Conservation (phyloP, 2,797 vertebrate species). For the Notoglanidium macrostoma region DNA sequence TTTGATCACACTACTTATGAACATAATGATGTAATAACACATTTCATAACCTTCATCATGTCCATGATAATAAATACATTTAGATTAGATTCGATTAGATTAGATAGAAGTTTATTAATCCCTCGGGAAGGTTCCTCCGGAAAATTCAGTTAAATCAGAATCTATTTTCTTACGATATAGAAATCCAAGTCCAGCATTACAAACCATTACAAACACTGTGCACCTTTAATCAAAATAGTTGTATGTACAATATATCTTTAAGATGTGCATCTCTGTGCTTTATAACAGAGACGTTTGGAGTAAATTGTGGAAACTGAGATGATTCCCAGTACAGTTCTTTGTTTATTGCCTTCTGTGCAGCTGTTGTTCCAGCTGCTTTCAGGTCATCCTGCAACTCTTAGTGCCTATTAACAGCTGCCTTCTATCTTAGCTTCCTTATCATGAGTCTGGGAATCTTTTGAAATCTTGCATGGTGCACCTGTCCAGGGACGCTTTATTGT, state of each 20-base stretch:
- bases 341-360: background rate
- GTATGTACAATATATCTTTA: background rate
- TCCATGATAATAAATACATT: background rate
- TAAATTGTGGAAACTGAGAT: background rate
- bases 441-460: background rate
- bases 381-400: background rate
- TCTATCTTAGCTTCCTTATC: background rate
- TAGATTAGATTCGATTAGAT: too few relatives aligned
- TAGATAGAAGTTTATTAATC: too few relatives aligned
- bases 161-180: background rate
- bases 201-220: too few relatives aligned
- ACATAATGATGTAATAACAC: background rate
- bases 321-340: background rate
- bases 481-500: background rate
- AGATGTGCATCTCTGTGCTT: background rate
- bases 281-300: background rate
- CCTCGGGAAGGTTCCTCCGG: too few relatives aligned
- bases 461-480: background rate
- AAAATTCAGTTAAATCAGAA: background rate
- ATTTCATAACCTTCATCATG: background rate
- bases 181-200: too few relatives aligned
- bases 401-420: background rate
- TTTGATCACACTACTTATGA: background rate
- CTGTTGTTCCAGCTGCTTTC: background rate
- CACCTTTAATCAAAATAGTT: background rate